These are phyloP conservation scores for Cheilosia scutellata DNA, from an alignment of 2,888 invertebrate species.

Conservation along the genomic window DNA sequence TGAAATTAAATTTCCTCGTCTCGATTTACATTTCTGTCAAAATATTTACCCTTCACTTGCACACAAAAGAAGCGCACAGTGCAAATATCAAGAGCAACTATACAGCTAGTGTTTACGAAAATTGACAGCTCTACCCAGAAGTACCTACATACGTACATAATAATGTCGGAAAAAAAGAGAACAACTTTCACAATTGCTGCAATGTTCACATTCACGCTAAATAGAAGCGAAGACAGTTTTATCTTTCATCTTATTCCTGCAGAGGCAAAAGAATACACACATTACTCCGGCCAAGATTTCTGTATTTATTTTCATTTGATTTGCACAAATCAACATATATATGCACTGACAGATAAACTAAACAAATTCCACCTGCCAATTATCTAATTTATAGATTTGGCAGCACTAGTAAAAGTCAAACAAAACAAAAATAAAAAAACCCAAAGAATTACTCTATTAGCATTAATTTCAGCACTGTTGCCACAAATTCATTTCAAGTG, in stretches of 20 bases:
- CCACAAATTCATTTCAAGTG: slow-evolving; percentile 56
- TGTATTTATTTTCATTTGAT: slow-evolving; percentile 50
- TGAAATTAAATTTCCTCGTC: background rate
- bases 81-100: slow-evolving; percentile 9
- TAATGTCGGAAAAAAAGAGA: background rate
- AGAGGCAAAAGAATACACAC: background rate
- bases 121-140: slow-evolving; percentile 49
- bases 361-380: slow-evolving; percentile 69
- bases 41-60: slow-evolving; percentile 29
- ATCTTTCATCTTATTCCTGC: slow-evolving; percentile 37
- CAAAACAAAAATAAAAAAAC: slow-evolving; percentile 12
- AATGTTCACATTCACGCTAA: slow-evolving; percentile 16
- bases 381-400: slow-evolving; percentile 63
- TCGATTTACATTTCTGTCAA: slow-evolving; percentile 8
- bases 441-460: slow-evolving; percentile 23
- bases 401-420: slow-evolving; percentile 49
- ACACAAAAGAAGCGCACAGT: background rate
- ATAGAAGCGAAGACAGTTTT: slow-evolving; percentile 22
- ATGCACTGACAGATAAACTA: slow-evolving; percentile 46
- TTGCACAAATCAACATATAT: slow-evolving; percentile 52
- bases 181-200: slow-evolving; percentile 16
- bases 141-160: slow-evolving; percentile 17
- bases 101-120: slow-evolving; percentile 14
- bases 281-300: background rate
- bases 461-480: slow-evolving; percentile 50